A percentile compares a stretch with the other conserved stretches of the same genome.
Evolutionary conservation across 2,888 invertebrate species (phyloP).

Genomic region (Drosophila percnosoma): DNA sequence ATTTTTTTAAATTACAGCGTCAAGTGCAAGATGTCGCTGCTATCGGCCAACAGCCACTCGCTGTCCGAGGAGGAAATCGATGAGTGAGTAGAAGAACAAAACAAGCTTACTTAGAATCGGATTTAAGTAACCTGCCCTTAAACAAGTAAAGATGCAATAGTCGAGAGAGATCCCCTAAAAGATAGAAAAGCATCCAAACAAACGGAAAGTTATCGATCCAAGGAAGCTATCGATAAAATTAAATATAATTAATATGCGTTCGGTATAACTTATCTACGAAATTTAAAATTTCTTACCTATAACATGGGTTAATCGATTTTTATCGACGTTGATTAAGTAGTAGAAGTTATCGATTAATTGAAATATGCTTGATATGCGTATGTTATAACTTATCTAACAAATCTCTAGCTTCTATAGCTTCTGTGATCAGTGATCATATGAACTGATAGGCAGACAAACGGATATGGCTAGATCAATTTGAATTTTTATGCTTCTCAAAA

Average conservation of each 20-base stretch:
- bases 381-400: background rate
- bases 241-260: background rate
- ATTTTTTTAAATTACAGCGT: constrained; percentile 45
- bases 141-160: background rate
- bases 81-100: constrained; percentile 87
- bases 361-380: background rate
- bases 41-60: constrained; percentile 84
- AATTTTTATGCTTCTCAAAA: fast-evolving
- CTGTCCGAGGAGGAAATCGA: constrained; percentile 89
- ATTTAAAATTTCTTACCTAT: fast-evolving
- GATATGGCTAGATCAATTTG: background rate
- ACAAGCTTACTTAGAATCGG: background rate
- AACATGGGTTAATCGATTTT: background rate
- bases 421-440: background rate
- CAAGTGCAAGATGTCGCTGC: constrained; percentile 76
- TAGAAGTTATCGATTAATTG: background rate
- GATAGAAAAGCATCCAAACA: background rate
- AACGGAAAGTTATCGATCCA: background rate
- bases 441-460: background rate
- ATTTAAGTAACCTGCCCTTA: background rate
- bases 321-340: fast-evolving
- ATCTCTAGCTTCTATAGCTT: background rate
- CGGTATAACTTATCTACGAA: background rate
- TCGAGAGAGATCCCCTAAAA: background rate
- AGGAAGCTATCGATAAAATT: background rate